Evolutionary conservation across 2,888 invertebrate genomes (phyloP).

Genomic region (Mythimna albipuncta): DNA sequence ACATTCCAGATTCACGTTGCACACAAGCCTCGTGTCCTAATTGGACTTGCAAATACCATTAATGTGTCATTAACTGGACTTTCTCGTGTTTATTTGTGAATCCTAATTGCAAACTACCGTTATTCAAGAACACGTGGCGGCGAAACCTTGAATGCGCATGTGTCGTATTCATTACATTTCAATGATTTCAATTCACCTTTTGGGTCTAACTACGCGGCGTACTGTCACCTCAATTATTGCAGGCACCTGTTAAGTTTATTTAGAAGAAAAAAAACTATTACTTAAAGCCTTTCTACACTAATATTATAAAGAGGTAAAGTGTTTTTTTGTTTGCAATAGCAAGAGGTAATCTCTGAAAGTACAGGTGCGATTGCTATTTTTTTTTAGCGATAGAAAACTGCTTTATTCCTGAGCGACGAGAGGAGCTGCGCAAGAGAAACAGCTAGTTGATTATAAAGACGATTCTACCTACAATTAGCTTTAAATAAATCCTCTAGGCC

Average conservation of each 20-base stretch:
- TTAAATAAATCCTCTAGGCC: neutral
- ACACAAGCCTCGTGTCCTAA: constrained; percentile 44
- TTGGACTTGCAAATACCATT: constrained; percentile 59
- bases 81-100: constrained; percentile 59
- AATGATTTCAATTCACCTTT: constrained; percentile 31
- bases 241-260: constrained; percentile 4
- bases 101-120: constrained; percentile 51
- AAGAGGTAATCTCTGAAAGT: no score
- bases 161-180: constrained; percentile 28
- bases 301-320: no score
- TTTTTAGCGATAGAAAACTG: no score
- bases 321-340: no score
- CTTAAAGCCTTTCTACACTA: neutral
- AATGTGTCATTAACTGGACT: constrained; percentile 54
- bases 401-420: no score
- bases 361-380: no score
- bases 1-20: constrained; percentile 44
- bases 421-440: no score
- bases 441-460: neutral
- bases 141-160: constrained; percentile 19
- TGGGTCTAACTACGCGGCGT: constrained; percentile 15
- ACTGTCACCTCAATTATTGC: constrained; percentile 6
- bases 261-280: neutral
- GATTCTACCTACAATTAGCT: neutral
- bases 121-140: constrained; percentile 49